Evolutionary conservation across 2,888 invertebrate species (phyloP), one percentile per base, ranked within the genome.

Genomic region (Hypolimnas misippus): DNA sequence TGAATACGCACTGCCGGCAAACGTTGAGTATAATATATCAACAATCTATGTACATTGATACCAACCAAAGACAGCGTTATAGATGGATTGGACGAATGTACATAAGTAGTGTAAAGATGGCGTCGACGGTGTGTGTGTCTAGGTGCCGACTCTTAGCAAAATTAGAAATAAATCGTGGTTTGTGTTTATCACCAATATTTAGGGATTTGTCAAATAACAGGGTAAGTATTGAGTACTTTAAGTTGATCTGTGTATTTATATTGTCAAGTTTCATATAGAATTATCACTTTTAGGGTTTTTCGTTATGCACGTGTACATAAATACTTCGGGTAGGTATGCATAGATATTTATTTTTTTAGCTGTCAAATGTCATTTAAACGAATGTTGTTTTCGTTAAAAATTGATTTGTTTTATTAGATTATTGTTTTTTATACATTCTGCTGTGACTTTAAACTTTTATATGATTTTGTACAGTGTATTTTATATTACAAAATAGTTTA

Each of bases 41-140:
- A 49, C 49, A 49, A 57, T 35, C 14, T 50, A 50, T n/a, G 46
- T 54, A 51, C 57, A 63, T 57, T 57, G 60, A 63, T 63, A 63
- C 66, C 66, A 63, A 66, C 66, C 61, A 63, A 53, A 63, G 42
- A 52, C 52, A 55, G 42, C 40, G 50, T 57, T 60, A 68, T 56
- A 63, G 52, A 55, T 16, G 59, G 59, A 62, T 68, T 69, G 71
- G 67, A 68, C 69, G 70, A 69, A 66, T 68, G 65, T 62, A 71
- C 65, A 65, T 68, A 69, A 77, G 88, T 90, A 89, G 89, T 90
- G 86, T 86, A 89, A 93, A 93, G 87, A 93, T 93, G 93, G 93
- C 93, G 93, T 92, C 93, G 84, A 91, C 92, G 82, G 93, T 93
- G 84, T 93, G 93, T 87, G 92, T 92, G 84, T 93, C 93, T 84